These are phyloP conservation scores for Numenius arquata DNA, from an alignment of 2,113 vertebrate genomes.

Conservation along the genomic window DNA sequence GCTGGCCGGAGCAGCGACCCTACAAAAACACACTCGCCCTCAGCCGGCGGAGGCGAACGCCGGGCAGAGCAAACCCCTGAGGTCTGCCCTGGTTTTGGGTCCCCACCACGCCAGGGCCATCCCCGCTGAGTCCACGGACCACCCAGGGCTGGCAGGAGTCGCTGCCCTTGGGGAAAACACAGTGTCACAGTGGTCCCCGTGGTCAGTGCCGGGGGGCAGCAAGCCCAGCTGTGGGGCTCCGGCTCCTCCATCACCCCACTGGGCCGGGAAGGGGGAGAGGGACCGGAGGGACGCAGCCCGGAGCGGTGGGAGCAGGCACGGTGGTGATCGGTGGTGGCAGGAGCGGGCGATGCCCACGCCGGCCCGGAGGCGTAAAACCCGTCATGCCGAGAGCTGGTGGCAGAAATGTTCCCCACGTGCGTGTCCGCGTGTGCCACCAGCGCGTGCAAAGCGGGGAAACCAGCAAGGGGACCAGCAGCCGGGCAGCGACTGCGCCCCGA, in stretches of 20 bases:
- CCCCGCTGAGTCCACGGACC: fast-evolving
- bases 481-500: fast-evolving
- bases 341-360: not conserved
- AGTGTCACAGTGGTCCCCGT: fast-evolving
- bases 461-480: not conserved
- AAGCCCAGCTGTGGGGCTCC: fast-evolving
- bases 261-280: not conserved
- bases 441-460: not conserved
- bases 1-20: not conserved
- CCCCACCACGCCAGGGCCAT: fast-evolving
- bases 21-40: not conserved
- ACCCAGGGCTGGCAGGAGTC: not conserved
- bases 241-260: fast-evolving
- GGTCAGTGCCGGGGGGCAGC: not conserved
- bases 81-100: not conserved
- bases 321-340: not conserved
- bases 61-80: not conserved
- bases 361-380: not conserved
- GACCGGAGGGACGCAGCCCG: not conserved
- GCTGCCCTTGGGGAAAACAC: not conserved
- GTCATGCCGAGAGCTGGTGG: not conserved
- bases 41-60: fast-evolving
- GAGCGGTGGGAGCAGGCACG: not conserved
- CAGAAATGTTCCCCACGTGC: fast-evolving
- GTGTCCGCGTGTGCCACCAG: not conserved